Evolutionary conservation across 2,888 invertebrate species (phyloP), one percentile per base, ranked within the genome.

Genomic region (Anoncus sp.): DNA sequence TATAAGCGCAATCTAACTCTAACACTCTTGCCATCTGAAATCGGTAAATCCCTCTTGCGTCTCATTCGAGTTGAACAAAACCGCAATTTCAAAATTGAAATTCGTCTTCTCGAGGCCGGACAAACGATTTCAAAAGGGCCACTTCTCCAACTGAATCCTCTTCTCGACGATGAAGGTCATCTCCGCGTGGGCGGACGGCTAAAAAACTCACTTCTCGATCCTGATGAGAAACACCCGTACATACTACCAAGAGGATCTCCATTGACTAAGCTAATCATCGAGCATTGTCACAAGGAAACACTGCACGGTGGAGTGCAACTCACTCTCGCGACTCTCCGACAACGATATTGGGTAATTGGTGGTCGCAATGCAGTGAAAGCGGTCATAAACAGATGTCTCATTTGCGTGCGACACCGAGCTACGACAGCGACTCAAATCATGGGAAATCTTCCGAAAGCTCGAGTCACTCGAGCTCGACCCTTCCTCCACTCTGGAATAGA

Each of bases 391-490:
- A 18, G 24, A 4, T 77, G 70, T 16, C 2, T 57, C 1, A 65
- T 14, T 10, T 77, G 73, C 18, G 16, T 22, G 1, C 43, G 63
- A 24, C 24, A 47, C 20, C 24, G 55, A 35, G 67, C 62, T 0
- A 16, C 60, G 0, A 16, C 47, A 2, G 55, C 27, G 18, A 24
- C 59, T 2, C 70, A 70, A 35, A 3, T 71, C 3, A 76, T 76
- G 76, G 76, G 71, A 51, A 12, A 16, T 14, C 55, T 71, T 49
- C 51, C 82, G 38, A 31, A 72, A 55, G 89, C 84, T 90, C 67
- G 82, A 49, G 38, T 60, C 1, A 53, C 53, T n/a, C 22, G 31
- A n/a, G 40, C 66, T 0, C 43, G 77, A 49, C 57, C 75, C 0
- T 80, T 77, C 22, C 38, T 47, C 0, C 59, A 71, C 55, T 49